Conservation (phyloP, 1,140 invertebrate species). For the Musca vetustissima region DNA sequence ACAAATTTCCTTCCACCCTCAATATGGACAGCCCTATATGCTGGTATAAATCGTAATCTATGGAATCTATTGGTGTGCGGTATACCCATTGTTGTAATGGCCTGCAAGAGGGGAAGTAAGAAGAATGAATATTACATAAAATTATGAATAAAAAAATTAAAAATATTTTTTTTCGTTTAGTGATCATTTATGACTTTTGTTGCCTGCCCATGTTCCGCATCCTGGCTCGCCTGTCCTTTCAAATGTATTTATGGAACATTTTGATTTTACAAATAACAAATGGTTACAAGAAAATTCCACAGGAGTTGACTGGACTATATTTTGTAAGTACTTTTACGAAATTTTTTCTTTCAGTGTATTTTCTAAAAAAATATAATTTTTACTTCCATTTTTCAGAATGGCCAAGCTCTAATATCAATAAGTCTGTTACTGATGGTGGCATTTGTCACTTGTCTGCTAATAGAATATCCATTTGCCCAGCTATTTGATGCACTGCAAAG, state of each 20-base stretch:
- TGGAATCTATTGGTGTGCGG: constrained; percentile 36
- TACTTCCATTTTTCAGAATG: not conserved
- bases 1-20: constrained; percentile 42
- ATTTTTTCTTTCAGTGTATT: not conserved
- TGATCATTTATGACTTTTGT: constrained; percentile 39
- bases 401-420: not conserved
- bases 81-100: constrained; percentile 37
- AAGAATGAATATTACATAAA: not conserved
- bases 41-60: constrained; percentile 44
- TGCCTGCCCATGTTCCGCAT: constrained; percentile 36
- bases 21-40: constrained; percentile 46
- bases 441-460: not conserved
- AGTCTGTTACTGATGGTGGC: not conserved
- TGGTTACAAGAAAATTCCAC: constrained; percentile 38
- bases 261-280: constrained; percentile 31
- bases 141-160: no score
- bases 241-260: constrained; percentile 44
- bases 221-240: constrained; percentile 42
- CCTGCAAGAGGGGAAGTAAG: constrained; percentile 46
- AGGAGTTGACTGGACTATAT: constrained; percentile 31
- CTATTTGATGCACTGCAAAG: not conserved
- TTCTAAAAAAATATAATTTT: not conserved
- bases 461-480: constrained; percentile 5
- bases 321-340: constrained; percentile 10
- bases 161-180: constrained; percentile 31